Conservation (phyloP, 2,797 vertebrate genomes). For the Lophius americanus region DNA sequence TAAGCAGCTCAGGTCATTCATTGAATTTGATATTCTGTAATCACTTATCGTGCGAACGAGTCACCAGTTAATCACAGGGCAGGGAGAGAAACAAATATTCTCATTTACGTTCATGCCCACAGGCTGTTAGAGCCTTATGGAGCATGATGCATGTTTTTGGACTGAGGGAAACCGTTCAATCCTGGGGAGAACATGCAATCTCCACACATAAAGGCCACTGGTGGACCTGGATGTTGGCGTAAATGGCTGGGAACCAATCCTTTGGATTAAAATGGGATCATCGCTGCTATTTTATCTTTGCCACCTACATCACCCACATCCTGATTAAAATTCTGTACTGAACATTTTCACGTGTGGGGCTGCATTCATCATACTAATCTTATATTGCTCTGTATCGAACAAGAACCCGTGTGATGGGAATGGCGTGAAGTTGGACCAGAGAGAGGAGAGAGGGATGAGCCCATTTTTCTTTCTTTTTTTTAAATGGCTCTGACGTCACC, state of each 20-base stretch:
- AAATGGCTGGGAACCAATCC: conserved; percentile 2
- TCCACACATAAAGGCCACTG: no score
- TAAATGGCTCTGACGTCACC: conserved; percentile 84
- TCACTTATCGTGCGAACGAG: no score
- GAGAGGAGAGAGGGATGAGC: not conserved
- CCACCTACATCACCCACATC: conserved; percentile 2
- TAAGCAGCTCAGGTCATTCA: not conserved
- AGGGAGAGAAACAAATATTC: no score
- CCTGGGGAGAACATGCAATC: no score
- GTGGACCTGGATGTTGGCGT: conserved; percentile 9
- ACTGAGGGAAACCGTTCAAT: no score
- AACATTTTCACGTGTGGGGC: not conserved
- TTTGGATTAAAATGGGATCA: not conserved
- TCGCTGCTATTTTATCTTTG: not conserved
- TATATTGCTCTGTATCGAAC: not conserved
- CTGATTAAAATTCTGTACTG: not conserved
- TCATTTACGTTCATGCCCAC: no score
- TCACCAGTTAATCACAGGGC: no score
- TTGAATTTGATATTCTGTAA: no score
- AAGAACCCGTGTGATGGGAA: not conserved
- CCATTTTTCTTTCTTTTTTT: conserved; percentile 1
- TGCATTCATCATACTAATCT: not conserved
- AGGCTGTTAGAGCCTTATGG: no score
- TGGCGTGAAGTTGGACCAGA: conserved; percentile 13
- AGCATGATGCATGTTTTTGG: no score